Base-by-base conservation (phyloP, 30 jellyfish, hydroid and myxozoan species). In the Aurelia sp. region DNA sequence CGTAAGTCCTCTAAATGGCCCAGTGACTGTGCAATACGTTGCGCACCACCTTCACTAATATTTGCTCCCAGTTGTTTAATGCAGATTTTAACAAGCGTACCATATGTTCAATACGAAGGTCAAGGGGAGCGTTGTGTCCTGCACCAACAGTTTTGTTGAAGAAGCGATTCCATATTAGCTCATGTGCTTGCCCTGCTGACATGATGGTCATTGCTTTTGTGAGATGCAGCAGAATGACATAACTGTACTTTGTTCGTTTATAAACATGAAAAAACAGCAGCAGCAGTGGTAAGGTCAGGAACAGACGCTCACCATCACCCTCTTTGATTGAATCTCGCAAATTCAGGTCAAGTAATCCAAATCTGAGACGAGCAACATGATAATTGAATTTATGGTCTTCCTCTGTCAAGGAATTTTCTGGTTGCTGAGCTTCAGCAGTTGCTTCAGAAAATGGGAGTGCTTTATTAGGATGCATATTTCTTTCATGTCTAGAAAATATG, bases 291-390 rank as follows among this genome's bases (percentile, higher is more conserved):
- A 60, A 24, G 5, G 70, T 24, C 33, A n/a, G 9, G 33, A 60
- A 60, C 70, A 60, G 70, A n/a, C 33, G 33, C 33, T 60, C 27
- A n/a, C 70, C 70, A 60, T 60, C 70, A 19, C 70, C 70, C 33
- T 60, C 70, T 60, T 60, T 60, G 27, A 60, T 60, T 60, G 70
- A 19, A 60, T 60, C 70, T 60, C 70, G 27, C 33, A 60, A n/a
- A 7, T 60, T n/a, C 6, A 60, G 70, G 70, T 41, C 70, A 60
- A 60, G 33, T 9, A 60, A 60, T n/a, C 70, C 70, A 60, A 60
- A 60, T 60, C 70, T 19, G 5, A 60, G 70, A n/a, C 70, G 70
- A 60, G 70, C 70, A 60, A 24, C 70, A 10, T 60, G 70, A 24
- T 60, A 60, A 12, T 60, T 60, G 33, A 60, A n/a, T 19, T n/a